phyloP scores from a whole-genome alignment of 2,888 invertebrate genomes.

The Ypsolopha sequella region DNA sequence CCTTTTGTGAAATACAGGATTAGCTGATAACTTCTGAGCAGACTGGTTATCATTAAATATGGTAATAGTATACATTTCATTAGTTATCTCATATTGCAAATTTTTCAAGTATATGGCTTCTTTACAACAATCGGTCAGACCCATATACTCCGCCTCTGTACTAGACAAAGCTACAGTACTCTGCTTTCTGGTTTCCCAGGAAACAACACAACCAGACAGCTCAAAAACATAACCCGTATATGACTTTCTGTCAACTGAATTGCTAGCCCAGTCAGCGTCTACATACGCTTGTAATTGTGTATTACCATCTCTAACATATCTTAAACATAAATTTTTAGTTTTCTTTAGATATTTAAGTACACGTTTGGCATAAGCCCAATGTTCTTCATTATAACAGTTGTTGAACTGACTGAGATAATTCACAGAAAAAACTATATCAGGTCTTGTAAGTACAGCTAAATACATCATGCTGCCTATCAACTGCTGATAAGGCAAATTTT shows the following conservation, averaged over 20 bases:
- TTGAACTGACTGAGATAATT: constrained; percentile 8
- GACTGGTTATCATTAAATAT: constrained; percentile 2
- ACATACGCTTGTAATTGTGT: background rate
- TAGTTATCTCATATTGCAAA: constrained; percentile 1
- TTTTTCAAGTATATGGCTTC: constrained; percentile 2
- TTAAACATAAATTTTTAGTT: background rate
- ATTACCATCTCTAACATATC: background rate
- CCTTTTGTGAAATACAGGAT: constrained; percentile 2
- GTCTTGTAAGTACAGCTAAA: constrained; percentile 5
- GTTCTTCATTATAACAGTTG: constrained; percentile 6
- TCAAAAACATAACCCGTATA: constrained; percentile 3
- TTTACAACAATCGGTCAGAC: background rate
- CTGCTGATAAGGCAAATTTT: constrained; percentile 11
- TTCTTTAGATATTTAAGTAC: constrained; percentile 11
- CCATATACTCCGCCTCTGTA: background rate
- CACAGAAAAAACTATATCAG: background rate
- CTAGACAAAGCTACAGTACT: constrained; percentile 2
- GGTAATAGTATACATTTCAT: background rate
- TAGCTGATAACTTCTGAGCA: background rate
- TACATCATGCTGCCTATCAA: constrained; percentile 13
- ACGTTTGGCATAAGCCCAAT: constrained; percentile 7
- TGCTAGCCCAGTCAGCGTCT: background rate
- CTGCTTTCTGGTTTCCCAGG: background rate
- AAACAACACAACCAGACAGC: background rate
- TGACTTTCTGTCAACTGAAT: background rate